phyloP scores from a whole-genome alignment of 2,797 vertebrate species.

The Cuniculus paca region DNA sequence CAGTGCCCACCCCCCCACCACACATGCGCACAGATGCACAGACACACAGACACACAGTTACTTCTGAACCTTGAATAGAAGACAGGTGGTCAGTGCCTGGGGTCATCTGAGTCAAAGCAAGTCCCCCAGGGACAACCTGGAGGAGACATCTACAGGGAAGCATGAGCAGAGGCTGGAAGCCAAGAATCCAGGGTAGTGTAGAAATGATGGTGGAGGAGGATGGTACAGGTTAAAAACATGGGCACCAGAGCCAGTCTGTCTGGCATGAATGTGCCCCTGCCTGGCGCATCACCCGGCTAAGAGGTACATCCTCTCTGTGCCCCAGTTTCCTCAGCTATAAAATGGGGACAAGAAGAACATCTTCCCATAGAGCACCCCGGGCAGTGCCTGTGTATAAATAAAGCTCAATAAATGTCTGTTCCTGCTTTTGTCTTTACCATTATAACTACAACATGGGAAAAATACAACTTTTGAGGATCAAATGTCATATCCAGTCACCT shows the following conservation, averaged over 20 bases:
- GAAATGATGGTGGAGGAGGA: rapidly evolving
- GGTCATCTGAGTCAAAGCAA: not conserved
- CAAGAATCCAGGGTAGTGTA: not conserved
- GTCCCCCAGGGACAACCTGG: not conserved
- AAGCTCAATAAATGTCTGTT: not conserved
- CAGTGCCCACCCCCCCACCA: not conserved
- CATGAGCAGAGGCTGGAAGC: not conserved
- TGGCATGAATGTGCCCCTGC: not conserved
- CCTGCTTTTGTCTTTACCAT: not conserved
- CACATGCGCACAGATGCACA: not conserved
- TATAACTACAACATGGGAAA: not conserved
- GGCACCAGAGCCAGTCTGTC: too few relatives aligned
- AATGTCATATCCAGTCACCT: not conserved
- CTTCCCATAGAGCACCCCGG: not conserved
- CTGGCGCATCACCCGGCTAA: not conserved
- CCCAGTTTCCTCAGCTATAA: not conserved
- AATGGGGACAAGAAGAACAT: not conserved
- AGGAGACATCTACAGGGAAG: not conserved
- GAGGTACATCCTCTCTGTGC: not conserved
- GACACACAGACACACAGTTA: not conserved
- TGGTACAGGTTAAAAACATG: not conserved
- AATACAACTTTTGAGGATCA: not conserved
- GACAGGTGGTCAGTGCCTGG: not conserved
- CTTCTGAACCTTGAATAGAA: not conserved
- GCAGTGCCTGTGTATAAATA: not conserved